Conservation (phyloP, 2,797 vertebrate species). For the Periparus ater region DNA sequence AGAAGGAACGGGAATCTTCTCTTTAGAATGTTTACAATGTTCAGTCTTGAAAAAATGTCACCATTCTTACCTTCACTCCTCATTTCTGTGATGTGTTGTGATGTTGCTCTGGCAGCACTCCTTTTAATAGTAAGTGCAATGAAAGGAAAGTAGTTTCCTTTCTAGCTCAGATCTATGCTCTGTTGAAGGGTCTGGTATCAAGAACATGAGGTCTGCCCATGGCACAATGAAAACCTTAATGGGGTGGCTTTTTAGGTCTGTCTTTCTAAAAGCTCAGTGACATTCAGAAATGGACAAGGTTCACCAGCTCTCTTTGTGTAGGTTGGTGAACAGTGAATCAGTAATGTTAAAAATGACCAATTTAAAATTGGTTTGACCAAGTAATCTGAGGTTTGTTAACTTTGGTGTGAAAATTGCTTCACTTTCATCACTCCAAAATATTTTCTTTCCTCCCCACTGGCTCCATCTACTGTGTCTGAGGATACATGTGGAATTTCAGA, state of each 20-base stretch:
- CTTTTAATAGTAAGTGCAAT: neutral
- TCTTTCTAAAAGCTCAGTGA: neutral
- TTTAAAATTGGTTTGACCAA: neutral
- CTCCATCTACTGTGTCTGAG: neutral
- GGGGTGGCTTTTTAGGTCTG: neutral
- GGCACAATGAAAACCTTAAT: neutral
- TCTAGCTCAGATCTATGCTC: neutral
- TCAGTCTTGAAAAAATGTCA: neutral
- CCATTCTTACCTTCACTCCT: neutral
- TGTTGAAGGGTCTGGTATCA: neutral
- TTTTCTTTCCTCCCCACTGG: neutral
- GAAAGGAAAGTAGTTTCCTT: neutral
- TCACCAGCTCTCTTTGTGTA: neutral
- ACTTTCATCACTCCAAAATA: neutral
- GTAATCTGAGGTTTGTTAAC: neutral
- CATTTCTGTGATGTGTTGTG: neutral
- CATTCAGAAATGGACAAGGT: neutral
- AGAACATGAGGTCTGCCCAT: neutral
- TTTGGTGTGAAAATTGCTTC: neutral
- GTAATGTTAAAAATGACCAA: neutral
- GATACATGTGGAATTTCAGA: neutral
- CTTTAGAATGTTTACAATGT: neutral
- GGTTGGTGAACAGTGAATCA: neutral
- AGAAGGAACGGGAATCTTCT: neutral
- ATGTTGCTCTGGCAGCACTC: neutral